Conservation (phyloP, 2,113 vertebrate genomes). For the Saimiri boliviensis region DNA sequence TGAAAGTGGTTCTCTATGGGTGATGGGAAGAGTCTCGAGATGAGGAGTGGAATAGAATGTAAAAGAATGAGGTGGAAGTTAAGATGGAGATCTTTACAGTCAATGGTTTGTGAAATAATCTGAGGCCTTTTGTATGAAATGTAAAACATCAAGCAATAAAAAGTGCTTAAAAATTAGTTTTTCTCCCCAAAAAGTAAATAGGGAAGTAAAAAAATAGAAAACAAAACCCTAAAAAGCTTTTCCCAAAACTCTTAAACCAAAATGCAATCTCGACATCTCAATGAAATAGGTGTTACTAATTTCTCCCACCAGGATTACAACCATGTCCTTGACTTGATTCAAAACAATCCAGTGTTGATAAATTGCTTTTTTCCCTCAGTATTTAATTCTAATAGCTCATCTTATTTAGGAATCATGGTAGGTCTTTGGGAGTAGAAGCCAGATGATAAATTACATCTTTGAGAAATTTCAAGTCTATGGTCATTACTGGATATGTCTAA, state of each 20-base stretch:
- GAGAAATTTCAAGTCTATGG: background rate
- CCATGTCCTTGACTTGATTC: background rate
- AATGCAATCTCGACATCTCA: background rate
- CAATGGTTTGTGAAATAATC: background rate
- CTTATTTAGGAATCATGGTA: background rate
- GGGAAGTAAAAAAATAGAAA: background rate
- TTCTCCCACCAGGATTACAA: background rate
- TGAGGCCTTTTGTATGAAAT: background rate
- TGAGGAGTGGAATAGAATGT: background rate
- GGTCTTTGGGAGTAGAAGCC: background rate
- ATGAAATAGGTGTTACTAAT: background rate
- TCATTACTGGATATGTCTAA: background rate
- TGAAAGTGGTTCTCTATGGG: background rate
- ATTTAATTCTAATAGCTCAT: background rate
- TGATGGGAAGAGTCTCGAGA: background rate
- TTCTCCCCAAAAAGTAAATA: background rate
- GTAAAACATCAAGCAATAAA: background rate
- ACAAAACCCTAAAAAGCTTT: background rate
- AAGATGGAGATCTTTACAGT: background rate
- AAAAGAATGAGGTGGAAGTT: background rate
- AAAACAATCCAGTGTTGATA: background rate
- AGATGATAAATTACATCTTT: background rate
- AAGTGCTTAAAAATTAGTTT: background rate
- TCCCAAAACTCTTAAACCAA: background rate
- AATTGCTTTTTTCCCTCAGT: background rate